Percentiles rank a stretch among this genome's conserved stretches.
These are phyloP conservation scores for Drosophila orosa DNA, from an alignment of 1,140 invertebrate genomes.

Conservation along the genomic window DNA sequence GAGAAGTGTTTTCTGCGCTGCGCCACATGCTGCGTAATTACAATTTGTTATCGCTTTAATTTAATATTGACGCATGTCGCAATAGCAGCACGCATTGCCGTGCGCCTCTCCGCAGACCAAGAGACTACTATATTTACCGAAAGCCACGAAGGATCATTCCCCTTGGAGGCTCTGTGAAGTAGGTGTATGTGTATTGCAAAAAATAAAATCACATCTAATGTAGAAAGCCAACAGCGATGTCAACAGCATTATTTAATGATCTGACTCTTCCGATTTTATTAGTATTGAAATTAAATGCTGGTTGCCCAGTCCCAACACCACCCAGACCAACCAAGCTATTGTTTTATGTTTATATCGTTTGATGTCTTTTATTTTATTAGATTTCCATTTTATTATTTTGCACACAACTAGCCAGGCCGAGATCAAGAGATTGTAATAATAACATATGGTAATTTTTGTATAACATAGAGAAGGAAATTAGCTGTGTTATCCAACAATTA, in stretches of 20 bases:
- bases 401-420: no score
- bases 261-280: not conserved
- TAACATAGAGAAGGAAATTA: no score
- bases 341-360: no score
- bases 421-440: no score
- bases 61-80: conserved; percentile 60
- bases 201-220: not conserved
- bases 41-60: conserved; percentile 67
- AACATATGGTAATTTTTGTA: no score
- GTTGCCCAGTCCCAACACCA: no score
- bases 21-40: conserved; percentile 58
- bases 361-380: no score
- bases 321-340: no score
- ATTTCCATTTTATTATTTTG: no score
- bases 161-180: not conserved
- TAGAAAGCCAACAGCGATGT: not conserved
- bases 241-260: not conserved
- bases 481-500: no score
- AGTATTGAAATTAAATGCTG: no score
- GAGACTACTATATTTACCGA: not conserved
- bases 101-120: not conserved
- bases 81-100: conserved; percentile 13
- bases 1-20: conserved; percentile 16
- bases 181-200: not conserved
- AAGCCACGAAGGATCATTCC: not conserved